Base-by-base conservation (phyloP, 2,888 invertebrate species). In the Syritta pipiens region DNA sequence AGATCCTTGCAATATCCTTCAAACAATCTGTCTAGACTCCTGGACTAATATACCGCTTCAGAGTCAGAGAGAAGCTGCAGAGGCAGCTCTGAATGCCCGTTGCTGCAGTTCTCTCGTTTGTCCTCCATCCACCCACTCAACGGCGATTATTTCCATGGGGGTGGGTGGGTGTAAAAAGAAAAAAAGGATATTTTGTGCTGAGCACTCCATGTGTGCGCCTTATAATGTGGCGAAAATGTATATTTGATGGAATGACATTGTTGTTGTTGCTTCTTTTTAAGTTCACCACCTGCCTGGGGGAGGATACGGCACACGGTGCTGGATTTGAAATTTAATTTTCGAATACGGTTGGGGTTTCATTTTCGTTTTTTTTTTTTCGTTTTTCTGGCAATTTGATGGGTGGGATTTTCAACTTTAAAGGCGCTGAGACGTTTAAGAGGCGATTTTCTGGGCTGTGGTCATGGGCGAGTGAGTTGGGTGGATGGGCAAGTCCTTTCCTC, bases 21-120 rank as follows among this genome's bases (percentile, higher is more conserved):
- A 71, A 67, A 71, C 71, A 77, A 77, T 77, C 72, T 60, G 77
- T 77, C 77, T 77, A 77, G 77, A 77, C 77, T 71, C 46, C 49
- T 60, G 71, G 42, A 71, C 77, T 77, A 77, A 71, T 71, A 60
- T 57, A 67, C 46, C 14, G 53, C 26, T 71, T 71, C 53, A 71
- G 55, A 75, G 68, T 68, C 65, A 17, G 17, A 7, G 20, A 60
- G 51, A 59, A 59, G 59, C 44, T 63, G 57, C 28, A 24, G 35
- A 63, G 35, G 51, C 48, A 5, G n/a, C 44, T 65, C 42, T 48
- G 55, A 76, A 67, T 63, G 69, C 57, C 68, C 51, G 46, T 24
- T 65, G n/a, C n/a, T 77, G 63, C 63, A 65, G 40, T 53, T 77
- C 35, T 6, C 26, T 46, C 17, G 24, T 37, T 28, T 37, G 6